Evolutionary conservation across 2,888 invertebrate species (phyloP), one percentile per base, ranked within the genome.

Genomic region (Drosophila greeni): DNA sequence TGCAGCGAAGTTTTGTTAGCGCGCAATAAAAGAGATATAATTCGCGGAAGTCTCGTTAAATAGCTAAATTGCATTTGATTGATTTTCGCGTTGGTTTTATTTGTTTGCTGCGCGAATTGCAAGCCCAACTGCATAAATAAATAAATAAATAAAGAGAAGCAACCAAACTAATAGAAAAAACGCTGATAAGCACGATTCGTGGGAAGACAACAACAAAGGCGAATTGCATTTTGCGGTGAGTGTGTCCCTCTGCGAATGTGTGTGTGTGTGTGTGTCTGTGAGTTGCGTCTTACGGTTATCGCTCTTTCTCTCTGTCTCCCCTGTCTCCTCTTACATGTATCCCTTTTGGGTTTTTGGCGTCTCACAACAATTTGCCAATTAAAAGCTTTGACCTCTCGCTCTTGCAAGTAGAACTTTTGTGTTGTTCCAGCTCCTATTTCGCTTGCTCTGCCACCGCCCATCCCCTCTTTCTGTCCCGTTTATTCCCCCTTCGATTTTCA

Each of bases 321-420:
- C 34, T 23, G 39, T 23, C 31, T 20, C 12, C 18, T 14, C 47
- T 34, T 18, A 31, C 31, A 47, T 23, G 33, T 40, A 29, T 54
- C 43, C 42, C 49, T 39, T 51, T 47, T 60, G 31, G 31, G 43
- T 24, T 26, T 45, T 51, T 39, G 26, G 42, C 66, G 66, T 57
- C 66, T 47, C 34, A 61, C 67, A 74, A 74, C 74, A 76, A 76
- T 74, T 75, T 70, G 69, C 58, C 82, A 82, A 78, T 74, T 78
- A 74, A 71, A 57, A 76, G 76, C 74, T 74, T 76, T 71, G 59
- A 71, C 68, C 70, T 70, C 52, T 58, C 58, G 39, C 66, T 58
- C 48, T 23, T 20, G 14, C 52, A 48, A 48, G 48, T 33, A 37
- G 36, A 56, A 34, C 39, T 51, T 48, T 42, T 26, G 53, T 26